phyloP scores from a whole-genome alignment of 64 coral and sea anemone genomes.

The Montipora sp. region DNA sequence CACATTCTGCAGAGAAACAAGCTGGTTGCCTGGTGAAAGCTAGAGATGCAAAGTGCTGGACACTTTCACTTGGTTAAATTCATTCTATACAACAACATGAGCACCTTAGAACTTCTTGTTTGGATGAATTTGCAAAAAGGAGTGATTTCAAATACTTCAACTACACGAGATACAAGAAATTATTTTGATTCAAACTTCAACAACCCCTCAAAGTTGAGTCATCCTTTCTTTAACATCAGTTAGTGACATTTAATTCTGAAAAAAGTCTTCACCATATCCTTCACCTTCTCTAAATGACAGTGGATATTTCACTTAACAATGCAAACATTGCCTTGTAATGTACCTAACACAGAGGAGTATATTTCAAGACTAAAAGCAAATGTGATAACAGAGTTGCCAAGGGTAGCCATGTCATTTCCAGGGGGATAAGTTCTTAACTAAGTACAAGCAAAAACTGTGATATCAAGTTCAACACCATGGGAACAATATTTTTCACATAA shows the following conservation, averaged over 20 bases:
- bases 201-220: too few relatives aligned
- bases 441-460: background rate
- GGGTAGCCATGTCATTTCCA: background rate
- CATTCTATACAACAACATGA: too few relatives aligned
- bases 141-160: too few relatives aligned
- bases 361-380: conserved; percentile 12
- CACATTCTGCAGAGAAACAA: background rate
- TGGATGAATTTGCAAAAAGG: too few relatives aligned
- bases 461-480: conserved; percentile 5
- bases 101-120: too few relatives aligned
- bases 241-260: too few relatives aligned
- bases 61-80: too few relatives aligned
- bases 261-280: too few relatives aligned
- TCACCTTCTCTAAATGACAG: background rate
- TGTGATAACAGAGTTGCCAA: background rate
- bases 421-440: background rate
- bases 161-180: too few relatives aligned
- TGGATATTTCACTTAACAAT: conserved; percentile 6
- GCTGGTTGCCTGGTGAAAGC: background rate
- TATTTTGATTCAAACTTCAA: too few relatives aligned
- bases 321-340: background rate
- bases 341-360: background rate
- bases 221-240: too few relatives aligned
- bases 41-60: background rate
- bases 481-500: conserved; percentile 6